A percentile compares a stretch with the other conserved stretches of the same genome.
phyloP scores from a whole-genome alignment of 2,797 vertebrate species.

The Telmatherina bonti region DNA sequence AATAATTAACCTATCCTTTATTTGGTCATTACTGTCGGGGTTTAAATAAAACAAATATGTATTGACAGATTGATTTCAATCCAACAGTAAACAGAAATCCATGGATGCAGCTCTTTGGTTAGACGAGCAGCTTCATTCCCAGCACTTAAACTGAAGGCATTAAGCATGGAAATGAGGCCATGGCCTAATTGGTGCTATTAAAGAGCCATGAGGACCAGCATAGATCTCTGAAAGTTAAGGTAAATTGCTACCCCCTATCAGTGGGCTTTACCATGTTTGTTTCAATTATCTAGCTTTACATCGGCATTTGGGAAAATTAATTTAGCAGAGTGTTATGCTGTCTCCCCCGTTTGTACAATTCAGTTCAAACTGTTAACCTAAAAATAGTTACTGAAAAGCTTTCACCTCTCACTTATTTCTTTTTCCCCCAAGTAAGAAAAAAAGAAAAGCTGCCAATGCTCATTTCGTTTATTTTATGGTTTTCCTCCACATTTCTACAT shows the following conservation, averaged over 20 bases:
- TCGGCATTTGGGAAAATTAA: slow-evolving; percentile 49
- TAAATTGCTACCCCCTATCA: slow-evolving; percentile 62
- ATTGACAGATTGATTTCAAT: slow-evolving; percentile 3
- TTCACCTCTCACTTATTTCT: slow-evolving; percentile 53
- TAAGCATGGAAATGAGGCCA: slow-evolving; percentile 70
- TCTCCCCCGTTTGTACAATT: slow-evolving; percentile 30
- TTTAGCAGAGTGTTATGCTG: neutral
- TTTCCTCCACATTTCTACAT: slow-evolving; percentile 13
- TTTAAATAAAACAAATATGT: neutral
- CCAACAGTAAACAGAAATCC: slow-evolving; percentile 42
- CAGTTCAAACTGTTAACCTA: slow-evolving; percentile 48
- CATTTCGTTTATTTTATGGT: slow-evolving; percentile 36
- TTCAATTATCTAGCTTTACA: slow-evolving; percentile 75
- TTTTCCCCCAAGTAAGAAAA: slow-evolving; percentile 29
- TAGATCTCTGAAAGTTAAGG: slow-evolving; percentile 71
- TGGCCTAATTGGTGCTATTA: slow-evolving; percentile 77
- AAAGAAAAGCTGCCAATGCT: slow-evolving; percentile 29
- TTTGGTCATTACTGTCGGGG: neutral
- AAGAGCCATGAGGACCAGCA: slow-evolving; percentile 65
- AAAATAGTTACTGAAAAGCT: slow-evolving; percentile 53
- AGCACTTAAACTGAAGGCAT: slow-evolving; percentile 64
- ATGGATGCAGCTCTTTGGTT: slow-evolving; percentile 42
- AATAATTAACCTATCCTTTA: neutral
- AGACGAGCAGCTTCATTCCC: slow-evolving; percentile 51
- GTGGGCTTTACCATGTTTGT: slow-evolving; percentile 60